Evolutionary conservation across 2,797 vertebrate species (phyloP), one percentile per base, ranked within the genome.

Genomic region (Bradypus variegatus): DNA sequence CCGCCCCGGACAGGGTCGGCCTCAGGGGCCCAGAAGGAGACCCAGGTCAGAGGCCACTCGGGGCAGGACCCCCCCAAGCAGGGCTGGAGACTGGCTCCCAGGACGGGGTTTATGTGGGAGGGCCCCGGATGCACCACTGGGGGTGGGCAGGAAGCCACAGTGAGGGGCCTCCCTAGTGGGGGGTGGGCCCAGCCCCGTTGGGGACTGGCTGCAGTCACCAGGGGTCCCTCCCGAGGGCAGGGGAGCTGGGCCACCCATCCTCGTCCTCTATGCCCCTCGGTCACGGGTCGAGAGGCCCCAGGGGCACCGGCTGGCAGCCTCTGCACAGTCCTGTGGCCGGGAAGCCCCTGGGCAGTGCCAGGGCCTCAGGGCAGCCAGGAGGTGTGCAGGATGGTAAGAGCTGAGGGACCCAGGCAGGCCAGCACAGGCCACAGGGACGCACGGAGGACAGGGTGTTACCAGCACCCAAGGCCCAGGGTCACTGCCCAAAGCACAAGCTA

Each of bases 281-380:
- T 55, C 33, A 29, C 15, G 10, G 23, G 14, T 41, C 73, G 27
- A 65, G 58, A 27, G 38, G 19, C 48, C 45, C 60, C 5, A 25
- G 33, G 65, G 19, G 67, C 50, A 50, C 58, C 6, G 6, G 58
- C 58, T 23, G 58, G 19, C 58, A 8, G 21, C 19, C 58, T 8
- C 21, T 9, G 8, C 58, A 58, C 21, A 7, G 5, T 8, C 21
- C 58, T 58, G 19, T 23, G 21, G 58, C 58, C 58, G 58, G 21
- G 64, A 33, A 48, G 21, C 21, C 55, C n/a, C 21, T 33, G 0
- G n/a, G 58, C 15, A 25, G 19, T 10, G 4, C 2, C 0, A 27
- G 25, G 73, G 55, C 18, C 55, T 58, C 21, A 10, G 75, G 48
- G 27, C 2, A 50, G 73, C 6, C 14, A 29, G n/a, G 18, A 23